Percentiles rank a stretch among this genome's conserved stretches.
Conservation (phyloP, 2,113 vertebrate genomes). For the Eudyptes chrysolophus region DNA sequence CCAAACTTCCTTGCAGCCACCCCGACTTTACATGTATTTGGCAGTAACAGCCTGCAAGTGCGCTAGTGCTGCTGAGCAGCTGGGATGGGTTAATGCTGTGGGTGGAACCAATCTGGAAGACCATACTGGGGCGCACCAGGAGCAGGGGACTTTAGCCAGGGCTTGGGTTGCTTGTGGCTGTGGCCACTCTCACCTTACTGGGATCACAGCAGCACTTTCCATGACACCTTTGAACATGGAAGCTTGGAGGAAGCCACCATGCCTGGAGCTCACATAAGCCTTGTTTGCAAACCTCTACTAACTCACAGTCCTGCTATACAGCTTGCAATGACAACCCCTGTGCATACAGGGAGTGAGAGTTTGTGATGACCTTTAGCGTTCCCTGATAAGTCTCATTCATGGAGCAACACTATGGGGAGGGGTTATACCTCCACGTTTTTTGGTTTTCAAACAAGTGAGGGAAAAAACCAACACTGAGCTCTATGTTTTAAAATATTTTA, state of each 20-base stretch:
- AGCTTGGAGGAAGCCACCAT: not conserved
- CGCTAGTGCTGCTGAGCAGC: not conserved
- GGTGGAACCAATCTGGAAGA: not conserved
- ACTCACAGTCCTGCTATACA: not conserved
- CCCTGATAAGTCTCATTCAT: not conserved
- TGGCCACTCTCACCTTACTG: not conserved
- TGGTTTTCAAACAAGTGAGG: not conserved
- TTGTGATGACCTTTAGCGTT: not conserved
- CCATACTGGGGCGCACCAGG: fast-evolving
- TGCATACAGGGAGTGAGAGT: fast-evolving
- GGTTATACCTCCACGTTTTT: not conserved
- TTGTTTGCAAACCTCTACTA: not conserved
- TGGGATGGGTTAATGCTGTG: not conserved
- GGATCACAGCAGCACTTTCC: not conserved
- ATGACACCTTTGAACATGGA: not conserved
- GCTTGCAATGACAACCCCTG: not conserved
- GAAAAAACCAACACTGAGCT: not conserved
- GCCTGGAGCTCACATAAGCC: not conserved
- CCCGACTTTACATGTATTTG: not conserved
- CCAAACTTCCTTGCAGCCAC: not conserved
- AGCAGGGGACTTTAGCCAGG: not conserved
- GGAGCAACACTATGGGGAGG: not conserved
- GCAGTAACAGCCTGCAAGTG: not conserved
- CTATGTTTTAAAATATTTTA: not conserved
- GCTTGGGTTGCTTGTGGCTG: not conserved